Conservation (phyloP, 2,113 vertebrate genomes). For the Lichenostomus cassidix region DNA sequence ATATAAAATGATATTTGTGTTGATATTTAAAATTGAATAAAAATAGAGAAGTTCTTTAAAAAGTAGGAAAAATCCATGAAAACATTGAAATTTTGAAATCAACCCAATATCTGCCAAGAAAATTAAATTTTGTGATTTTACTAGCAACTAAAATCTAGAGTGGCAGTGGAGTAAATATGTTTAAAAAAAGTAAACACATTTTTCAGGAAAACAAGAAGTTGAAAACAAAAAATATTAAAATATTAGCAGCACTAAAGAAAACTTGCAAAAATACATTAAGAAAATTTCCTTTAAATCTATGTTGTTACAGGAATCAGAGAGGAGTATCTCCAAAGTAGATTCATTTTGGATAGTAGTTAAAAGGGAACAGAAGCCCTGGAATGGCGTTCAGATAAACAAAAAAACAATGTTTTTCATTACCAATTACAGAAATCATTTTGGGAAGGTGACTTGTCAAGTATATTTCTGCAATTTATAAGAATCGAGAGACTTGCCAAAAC, state of each 20-base stretch:
- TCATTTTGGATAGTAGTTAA: neutral
- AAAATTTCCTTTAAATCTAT: neutral
- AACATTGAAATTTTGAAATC: neutral
- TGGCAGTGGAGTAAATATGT: neutral
- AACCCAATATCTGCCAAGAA: neutral
- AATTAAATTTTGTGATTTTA: neutral
- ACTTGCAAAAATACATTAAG: neutral
- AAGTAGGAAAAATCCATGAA: neutral
- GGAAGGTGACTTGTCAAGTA: neutral
- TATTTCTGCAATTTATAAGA: neutral
- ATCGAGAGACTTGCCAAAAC: neutral
- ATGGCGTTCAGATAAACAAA: neutral
- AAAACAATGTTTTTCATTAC: neutral
- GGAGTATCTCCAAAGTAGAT: neutral
- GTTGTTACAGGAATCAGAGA: neutral
- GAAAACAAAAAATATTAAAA: neutral
- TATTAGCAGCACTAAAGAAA: neutral
- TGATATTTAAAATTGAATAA: neutral
- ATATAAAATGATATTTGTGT: neutral
- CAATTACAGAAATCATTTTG: neutral
- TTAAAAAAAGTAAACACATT: neutral
- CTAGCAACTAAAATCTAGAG: neutral
- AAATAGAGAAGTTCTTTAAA: neutral
- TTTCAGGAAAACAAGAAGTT: neutral
- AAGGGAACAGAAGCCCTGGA: neutral